Base-by-base conservation (phyloP, 2,888 invertebrate genomes). In the Helicoverpa assulta region DNA sequence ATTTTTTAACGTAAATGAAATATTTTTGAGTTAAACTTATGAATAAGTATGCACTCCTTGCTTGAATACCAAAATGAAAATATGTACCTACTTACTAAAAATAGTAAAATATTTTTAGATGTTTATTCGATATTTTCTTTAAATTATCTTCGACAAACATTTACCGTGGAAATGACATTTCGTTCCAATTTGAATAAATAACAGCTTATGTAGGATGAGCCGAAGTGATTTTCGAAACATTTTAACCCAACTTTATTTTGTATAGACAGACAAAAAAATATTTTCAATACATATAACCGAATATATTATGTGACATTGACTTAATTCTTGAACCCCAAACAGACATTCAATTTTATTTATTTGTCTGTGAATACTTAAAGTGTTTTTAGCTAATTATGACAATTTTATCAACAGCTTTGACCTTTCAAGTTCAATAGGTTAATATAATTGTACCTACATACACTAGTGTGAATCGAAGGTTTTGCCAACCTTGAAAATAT, bases 381-480 rank as follows among this genome's bases (percentile, higher is more conserved):
- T 47, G 47, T 47, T 47, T 12, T 47, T 16, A 47, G 47, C 47
- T 47, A 47, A 47, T 47, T 47, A 47, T 47, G 47, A 3, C 47
- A 47, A 47, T 47, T 47, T 5, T 47, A n/a, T 47, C 47, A 47
- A 47, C n/a, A 47, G 47, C 47, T 47, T 47, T 47, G 47, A 47
- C 47, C 47, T 47, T 47, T 47, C 47, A 47, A n/a, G 47, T 47
- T 47, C 47, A 47, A n/a, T 47, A 47, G 47, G 47, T n/a, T 47
- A n/a, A 47, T n/a, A 47, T 10, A 12, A 40, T 10, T 1, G 0
- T 40, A 40, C 40, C 40, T 40, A 40, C 7, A 47, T 40, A 40
- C 7, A 47, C n/a, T n/a, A 6, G 47, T n/a, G 16, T 47, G 47
- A n/a, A 47, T n/a, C 16, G 16, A 47, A 47, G 16, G 47, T 47